Conservation (phyloP, 1,140 invertebrate genomes). For the Drosophila kepulauana region DNA sequence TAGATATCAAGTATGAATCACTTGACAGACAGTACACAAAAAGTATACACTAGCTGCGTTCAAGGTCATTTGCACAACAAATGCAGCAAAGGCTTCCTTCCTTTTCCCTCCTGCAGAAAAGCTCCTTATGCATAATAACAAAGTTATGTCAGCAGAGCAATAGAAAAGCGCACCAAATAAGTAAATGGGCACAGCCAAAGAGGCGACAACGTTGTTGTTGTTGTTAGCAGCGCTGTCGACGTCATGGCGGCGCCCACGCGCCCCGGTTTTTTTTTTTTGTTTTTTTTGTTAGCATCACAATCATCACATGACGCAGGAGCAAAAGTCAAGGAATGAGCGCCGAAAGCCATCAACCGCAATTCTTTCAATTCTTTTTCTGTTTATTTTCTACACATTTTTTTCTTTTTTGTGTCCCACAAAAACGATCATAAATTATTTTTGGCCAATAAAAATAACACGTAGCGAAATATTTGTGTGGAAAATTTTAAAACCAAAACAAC, state of each 20-base stretch:
- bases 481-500: constrained; percentile 51
- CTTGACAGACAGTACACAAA: background rate
- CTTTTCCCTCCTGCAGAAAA: constrained; percentile 22
- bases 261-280: constrained; percentile 20
- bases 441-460: constrained; percentile 43
- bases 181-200: constrained; percentile 21
- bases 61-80: constrained; percentile 64
- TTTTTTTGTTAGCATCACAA: constrained; percentile 34
- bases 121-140: constrained; percentile 2
- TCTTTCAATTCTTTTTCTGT: constrained; percentile 23
- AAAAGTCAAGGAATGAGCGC: constrained; percentile 31
- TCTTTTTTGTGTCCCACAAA: constrained; percentile 30
- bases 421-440: constrained; percentile 54
- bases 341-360: constrained; percentile 51
- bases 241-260: constrained; percentile 73
- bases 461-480: constrained; percentile 56
- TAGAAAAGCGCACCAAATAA: constrained; percentile 26
- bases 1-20: constrained; percentile 11
- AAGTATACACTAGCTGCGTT: constrained; percentile 11
- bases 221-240: constrained; percentile 39
- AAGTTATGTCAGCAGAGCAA: constrained; percentile 54
- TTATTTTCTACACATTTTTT: constrained; percentile 29
- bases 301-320: constrained; percentile 76
- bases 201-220: constrained; percentile 12
- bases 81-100: constrained; percentile 4